Percentiles rank a stretch among this genome's conserved stretches.
Conservation (phyloP, 2,888 invertebrate species). For the Agrotis puta region DNA sequence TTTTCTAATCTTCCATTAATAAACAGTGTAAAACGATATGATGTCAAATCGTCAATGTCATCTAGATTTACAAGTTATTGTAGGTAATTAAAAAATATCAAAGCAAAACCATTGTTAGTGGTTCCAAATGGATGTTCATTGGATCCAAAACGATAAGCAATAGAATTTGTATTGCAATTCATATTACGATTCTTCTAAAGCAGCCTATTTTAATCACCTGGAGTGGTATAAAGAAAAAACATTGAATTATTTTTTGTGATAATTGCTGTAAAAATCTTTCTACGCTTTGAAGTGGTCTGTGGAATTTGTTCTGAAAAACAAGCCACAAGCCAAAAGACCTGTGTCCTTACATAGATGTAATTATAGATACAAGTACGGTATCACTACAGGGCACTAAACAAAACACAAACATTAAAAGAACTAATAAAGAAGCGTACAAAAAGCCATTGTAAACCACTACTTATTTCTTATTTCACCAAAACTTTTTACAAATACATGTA, state of each 20-base stretch:
- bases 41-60: too few species aligned
- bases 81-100: too few species aligned
- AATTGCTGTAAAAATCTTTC: not conserved
- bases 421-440: conserved; percentile 10
- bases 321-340: not conserved
- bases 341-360: not conserved
- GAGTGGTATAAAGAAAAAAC: too few species aligned
- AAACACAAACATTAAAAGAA: conserved; percentile 12
- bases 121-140: too few species aligned
- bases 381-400: conserved; percentile 8
- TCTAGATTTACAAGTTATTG: too few species aligned
- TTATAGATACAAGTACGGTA: not conserved
- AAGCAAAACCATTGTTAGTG: too few species aligned
- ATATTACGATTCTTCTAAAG: too few species aligned
- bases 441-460: conserved; percentile 38
- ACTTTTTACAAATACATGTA: conserved; percentile 62
- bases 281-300: not conserved
- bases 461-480: conserved; percentile 51
- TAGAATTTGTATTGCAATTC: too few species aligned
- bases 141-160: too few species aligned
- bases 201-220: too few species aligned
- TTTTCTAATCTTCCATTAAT: not conserved
- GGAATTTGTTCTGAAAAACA: not conserved
- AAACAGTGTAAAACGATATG: not conserved
- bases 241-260: not conserved